A percentile compares a stretch with the other conserved stretches of the same genome.
These are phyloP conservation scores for Trypoxylon attenuatum DNA, from an alignment of 2,888 invertebrate species.

Conservation along the genomic window DNA sequence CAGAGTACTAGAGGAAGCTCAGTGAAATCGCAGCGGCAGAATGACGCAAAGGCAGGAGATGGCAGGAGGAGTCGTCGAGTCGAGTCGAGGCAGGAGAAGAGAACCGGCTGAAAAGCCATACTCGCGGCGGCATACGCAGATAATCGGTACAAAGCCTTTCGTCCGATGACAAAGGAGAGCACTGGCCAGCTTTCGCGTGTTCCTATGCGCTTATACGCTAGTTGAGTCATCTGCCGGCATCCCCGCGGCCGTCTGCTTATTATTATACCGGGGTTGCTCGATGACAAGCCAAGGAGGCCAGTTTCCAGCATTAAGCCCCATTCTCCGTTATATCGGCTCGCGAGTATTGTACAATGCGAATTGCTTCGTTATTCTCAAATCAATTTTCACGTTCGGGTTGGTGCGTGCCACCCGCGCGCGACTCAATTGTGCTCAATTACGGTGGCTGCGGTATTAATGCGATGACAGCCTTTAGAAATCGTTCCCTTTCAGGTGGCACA, in stretches of 20 bases:
- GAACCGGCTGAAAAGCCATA: slow-evolving; percentile 60
- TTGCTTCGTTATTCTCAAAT: background rate
- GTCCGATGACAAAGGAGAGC: slow-evolving; percentile 66
- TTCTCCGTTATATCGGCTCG: slow-evolving; percentile 4
- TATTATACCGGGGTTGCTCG: slow-evolving; percentile 58
- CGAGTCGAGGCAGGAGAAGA: slow-evolving; percentile 20
- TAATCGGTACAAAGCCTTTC: slow-evolving; percentile 71
- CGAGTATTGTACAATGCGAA: background rate
- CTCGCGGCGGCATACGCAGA: slow-evolving; percentile 64
- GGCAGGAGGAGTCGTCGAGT: background rate
- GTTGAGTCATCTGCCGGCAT: slow-evolving; percentile 15
- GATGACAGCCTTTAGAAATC: background rate
- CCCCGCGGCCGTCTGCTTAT: slow-evolving; percentile 50
- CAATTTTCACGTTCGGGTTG: no score
- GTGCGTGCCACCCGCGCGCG: no score
- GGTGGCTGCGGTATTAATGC: no score
- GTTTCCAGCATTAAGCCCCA: slow-evolving; percentile 19
- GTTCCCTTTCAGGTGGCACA: background rate
- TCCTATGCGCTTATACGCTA: slow-evolving; percentile 24
- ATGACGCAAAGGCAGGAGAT: slow-evolving; percentile 43
- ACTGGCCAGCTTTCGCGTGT: slow-evolving; percentile 53
- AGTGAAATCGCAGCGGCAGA: slow-evolving; percentile 34
- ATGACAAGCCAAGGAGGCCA: slow-evolving; percentile 24
- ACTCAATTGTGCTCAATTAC: no score
- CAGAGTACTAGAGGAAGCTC: no score